These are phyloP conservation scores for Brenthis hecate DNA, from an alignment of 2,888 invertebrate genomes.

Conservation along the genomic window DNA sequence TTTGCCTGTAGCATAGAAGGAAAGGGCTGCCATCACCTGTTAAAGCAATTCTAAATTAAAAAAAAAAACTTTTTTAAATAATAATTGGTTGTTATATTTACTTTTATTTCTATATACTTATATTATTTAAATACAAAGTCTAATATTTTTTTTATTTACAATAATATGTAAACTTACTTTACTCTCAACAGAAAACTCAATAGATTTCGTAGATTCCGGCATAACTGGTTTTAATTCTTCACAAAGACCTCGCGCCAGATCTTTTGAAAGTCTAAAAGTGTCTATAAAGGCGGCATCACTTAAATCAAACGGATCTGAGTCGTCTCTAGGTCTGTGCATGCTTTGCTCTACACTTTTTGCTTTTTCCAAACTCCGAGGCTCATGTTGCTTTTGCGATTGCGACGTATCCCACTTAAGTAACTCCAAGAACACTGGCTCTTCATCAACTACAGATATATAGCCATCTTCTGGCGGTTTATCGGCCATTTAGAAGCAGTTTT, in stretches of 20 bases:
- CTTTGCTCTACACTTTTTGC: slow-evolving; percentile 68
- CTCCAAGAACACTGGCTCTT: slow-evolving; percentile 74
- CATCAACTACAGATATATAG: slow-evolving; percentile 76
- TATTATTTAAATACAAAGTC: background rate
- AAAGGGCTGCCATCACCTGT: slow-evolving; percentile 69
- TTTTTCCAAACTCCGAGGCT: slow-evolving; percentile 59
- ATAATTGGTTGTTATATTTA: background rate
- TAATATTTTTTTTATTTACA: background rate
- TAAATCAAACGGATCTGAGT: slow-evolving; percentile 69
- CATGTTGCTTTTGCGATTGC: slow-evolving; percentile 55
- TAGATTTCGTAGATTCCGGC: slow-evolving; percentile 71
- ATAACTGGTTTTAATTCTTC: slow-evolving; percentile 71
- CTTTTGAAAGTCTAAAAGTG: slow-evolving; percentile 67
- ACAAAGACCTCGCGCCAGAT: slow-evolving; percentile 63
- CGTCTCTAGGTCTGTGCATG: slow-evolving; percentile 55
- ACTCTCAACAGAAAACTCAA: slow-evolving; percentile 72
- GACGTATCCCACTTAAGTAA: slow-evolving; percentile 74
- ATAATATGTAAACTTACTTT: slow-evolving; percentile 53
- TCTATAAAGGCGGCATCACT: slow-evolving; percentile 67
- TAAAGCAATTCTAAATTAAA: background rate
- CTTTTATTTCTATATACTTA: no score
- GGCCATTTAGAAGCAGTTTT: slow-evolving; percentile 61
- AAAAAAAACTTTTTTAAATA: background rate
- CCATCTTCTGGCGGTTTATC: slow-evolving; percentile 75
- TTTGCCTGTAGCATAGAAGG: slow-evolving; percentile 72